Base-by-base conservation (phyloP, 2,797 vertebrate species). In the Poliocrania exsul region DNA sequence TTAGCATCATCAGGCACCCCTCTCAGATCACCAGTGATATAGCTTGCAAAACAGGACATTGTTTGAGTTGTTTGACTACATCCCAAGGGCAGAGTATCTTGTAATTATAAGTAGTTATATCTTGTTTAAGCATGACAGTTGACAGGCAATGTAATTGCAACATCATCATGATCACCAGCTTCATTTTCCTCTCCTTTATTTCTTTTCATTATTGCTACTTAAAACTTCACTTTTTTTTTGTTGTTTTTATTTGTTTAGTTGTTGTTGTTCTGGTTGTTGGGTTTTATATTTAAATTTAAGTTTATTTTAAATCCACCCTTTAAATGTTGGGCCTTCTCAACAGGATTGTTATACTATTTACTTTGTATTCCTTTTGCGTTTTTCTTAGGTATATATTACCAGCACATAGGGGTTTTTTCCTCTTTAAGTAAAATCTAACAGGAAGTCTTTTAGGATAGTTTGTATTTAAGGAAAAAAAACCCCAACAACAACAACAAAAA, bases 351-450 rank as follows among this genome's bases (percentile, higher is more conserved):
- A 70, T 9, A 46, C 2, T 72, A 35, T 2, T 40, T 0, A 31
- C 20, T 64, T 67, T 33, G 25, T 58, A 62, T 15, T 71, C 5
- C 9, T 66, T 13, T 15, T 51, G 5, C 40, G 2, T 14, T 74
- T 92, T 42, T 33, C 9, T 60, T 51, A 8, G 3, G 1, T 47
- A 24, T 47, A 16, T 26, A 47, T 40, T 62, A 61, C 5, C 3
- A n/a, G 3, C 7, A 40, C 2, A 44, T 42, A 38, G 2, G 3
- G 3, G 5, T 5, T 44, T 46, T 51, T 62, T 19, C 19, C 5
- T 66, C 21, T 53, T 16, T 49, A 71, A 66, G 47, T 49, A 70
- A n/a, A 20, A 7, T 13, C 21, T 70, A 51, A 53, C 18, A 15
- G 5, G 15, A n/a, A 61, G 49, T 62, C 19, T 47, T 61, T 6